Percentiles rank a stretch among this genome's conserved stretches.
phyloP scores from a whole-genome alignment of 2,888 invertebrate genomes.

The Lasioglossum oenotherae region DNA sequence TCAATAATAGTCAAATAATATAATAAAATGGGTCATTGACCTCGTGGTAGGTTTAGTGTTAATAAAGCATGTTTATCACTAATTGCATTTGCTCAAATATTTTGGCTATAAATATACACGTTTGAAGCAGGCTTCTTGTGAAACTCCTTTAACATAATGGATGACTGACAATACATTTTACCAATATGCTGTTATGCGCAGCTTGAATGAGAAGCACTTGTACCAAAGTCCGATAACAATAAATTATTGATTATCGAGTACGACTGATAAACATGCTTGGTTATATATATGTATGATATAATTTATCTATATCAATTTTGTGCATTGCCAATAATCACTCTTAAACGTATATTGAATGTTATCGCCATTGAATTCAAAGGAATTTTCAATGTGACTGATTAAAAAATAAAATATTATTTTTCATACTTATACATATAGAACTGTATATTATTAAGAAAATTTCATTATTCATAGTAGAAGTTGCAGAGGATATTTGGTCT shows the following conservation, averaged over 20 bases:
- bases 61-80: not conserved
- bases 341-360: not conserved
- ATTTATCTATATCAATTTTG: not conserved
- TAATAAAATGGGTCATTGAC: no score
- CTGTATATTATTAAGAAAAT: not conserved
- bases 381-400: slow-evolving; percentile 5
- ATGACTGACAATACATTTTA: slow-evolving; percentile 2
- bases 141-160: not conserved
- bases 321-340: not conserved
- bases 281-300: not conserved
- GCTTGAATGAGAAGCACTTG: not conserved
- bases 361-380: not conserved
- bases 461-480: not conserved
- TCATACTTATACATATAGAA: not conserved
- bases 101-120: not conserved
- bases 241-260: not conserved
- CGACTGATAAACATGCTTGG: not conserved
- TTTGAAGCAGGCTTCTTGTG: not conserved
- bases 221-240: not conserved
- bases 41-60: no score
- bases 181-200: not conserved
- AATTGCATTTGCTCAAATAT: not conserved
- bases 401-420: not conserved
- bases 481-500: not conserved
- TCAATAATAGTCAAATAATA: no score